Conservation (phyloP, 1,140 invertebrate species). For the Thereuonema tuberculata region DNA sequence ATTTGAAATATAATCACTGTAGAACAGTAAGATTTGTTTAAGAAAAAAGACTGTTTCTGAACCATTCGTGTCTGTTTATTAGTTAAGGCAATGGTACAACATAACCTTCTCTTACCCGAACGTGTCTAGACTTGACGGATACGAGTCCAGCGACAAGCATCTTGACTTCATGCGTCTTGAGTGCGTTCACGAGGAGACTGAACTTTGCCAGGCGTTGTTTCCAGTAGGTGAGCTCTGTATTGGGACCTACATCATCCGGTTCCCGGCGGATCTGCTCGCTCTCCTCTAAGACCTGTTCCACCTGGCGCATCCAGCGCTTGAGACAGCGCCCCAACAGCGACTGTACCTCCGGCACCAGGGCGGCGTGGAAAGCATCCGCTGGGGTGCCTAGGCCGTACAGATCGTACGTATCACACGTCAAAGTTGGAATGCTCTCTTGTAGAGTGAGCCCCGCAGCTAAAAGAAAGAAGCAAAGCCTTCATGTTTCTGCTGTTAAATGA, state of each 20-base stretch:
- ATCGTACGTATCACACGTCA: background rate
- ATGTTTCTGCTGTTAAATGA: too few relatives aligned
- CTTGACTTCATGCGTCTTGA: conserved; percentile 25
- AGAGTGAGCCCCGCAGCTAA: too few relatives aligned
- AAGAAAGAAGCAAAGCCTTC: too few relatives aligned
- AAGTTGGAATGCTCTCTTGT: too few relatives aligned
- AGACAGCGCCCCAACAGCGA: background rate
- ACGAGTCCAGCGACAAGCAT: background rate
- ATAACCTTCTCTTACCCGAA: too few relatives aligned
- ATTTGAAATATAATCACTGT: too few relatives aligned
- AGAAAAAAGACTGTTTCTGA: too few relatives aligned
- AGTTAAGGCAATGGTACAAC: too few relatives aligned
- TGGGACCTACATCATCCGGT: conserved; percentile 79
- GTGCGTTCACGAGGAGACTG: conserved; percentile 69
- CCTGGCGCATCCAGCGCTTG: background rate
- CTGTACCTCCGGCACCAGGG: background rate
- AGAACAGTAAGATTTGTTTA: too few relatives aligned
- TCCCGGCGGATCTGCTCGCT: conserved; percentile 80
- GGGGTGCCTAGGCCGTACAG: background rate
- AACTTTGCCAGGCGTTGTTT: conserved; percentile 83
- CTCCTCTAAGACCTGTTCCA: conserved; percentile 32
- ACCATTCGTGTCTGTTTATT: too few relatives aligned
- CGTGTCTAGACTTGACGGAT: background rate
- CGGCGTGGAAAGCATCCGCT: background rate
- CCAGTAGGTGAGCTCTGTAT: conserved; percentile 93